These are phyloP conservation scores for Cyrtonyx montezumae DNA, from an alignment of 2,113 vertebrate species.

Conservation along the genomic window DNA sequence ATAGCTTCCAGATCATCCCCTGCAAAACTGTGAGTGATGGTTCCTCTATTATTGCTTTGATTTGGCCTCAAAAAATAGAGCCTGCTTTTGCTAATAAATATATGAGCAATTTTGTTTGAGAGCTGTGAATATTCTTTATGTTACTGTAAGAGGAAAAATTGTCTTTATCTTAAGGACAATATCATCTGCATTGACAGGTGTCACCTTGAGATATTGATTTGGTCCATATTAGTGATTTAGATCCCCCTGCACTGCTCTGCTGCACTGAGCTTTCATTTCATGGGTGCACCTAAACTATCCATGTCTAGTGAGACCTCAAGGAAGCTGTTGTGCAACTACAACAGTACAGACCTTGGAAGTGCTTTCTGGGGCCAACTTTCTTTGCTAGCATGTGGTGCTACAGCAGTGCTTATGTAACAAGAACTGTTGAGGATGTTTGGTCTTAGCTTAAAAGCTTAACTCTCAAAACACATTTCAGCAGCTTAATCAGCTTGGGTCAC, in stretches of 20 bases:
- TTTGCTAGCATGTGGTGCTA: not conserved
- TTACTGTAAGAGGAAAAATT: not conserved
- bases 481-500: not conserved
- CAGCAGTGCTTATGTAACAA: not conserved
- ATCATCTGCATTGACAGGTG: not conserved
- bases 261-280: not conserved
- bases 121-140: not conserved
- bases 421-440: not conserved
- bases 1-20: not conserved
- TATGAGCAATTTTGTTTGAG: not conserved
- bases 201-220: not conserved
- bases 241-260: not conserved
- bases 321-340: not conserved
- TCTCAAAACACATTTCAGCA: not conserved
- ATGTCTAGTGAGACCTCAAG: not conserved
- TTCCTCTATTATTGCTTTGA: not conserved
- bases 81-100: not conserved
- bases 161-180: not conserved
- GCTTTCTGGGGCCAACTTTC: not conserved
- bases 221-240: not conserved
- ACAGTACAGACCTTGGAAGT: not conserved
- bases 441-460: not conserved
- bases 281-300: not conserved
- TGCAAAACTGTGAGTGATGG: not conserved
- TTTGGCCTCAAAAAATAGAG: not conserved